These are phyloP conservation scores for Saccopteryx bilineata DNA, from an alignment of 2,113 vertebrate genomes.

Conservation along the genomic window DNA sequence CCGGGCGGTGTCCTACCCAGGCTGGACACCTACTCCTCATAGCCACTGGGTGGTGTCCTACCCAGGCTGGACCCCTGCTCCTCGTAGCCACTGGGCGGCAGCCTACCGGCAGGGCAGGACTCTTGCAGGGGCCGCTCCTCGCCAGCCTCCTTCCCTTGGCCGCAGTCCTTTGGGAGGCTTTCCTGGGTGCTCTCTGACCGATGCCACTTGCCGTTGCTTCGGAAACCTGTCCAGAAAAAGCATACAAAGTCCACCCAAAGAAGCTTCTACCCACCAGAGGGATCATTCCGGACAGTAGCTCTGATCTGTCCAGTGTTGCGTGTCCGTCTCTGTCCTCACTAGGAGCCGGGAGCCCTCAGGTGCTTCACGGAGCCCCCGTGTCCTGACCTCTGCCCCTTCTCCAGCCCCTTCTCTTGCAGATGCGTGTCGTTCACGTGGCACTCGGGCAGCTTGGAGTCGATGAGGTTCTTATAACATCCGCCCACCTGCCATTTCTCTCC, in stretches of 20 bases:
- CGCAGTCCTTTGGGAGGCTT: neutral
- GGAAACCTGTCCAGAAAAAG: neutral
- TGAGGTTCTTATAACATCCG: neutral
- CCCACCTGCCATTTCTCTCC: neutral
- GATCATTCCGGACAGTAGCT: neutral
- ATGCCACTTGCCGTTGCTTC: neutral
- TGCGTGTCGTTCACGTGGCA: neutral
- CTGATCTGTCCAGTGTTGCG: neutral
- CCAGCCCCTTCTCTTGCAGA: neutral
- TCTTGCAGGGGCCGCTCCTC: neutral
- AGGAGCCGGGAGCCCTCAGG: neutral
- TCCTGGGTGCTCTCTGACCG: neutral
- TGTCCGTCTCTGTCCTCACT: neutral
- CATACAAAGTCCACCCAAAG: neutral
- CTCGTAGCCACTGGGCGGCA: no score
- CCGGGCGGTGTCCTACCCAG: no score
- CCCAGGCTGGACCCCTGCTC: no score
- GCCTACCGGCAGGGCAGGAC: neutral
- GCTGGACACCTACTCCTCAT: no score
- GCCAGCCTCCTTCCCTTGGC: neutral
- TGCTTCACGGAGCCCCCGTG: fast-evolving
- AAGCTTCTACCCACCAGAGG: neutral
- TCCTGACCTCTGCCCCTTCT: neutral
- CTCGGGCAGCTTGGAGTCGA: neutral
- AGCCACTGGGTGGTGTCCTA: no score